Evolutionary conservation across 30 jellyfish, hydroid and myxozoan species (phyloP).

Genomic region (Morbakka virulenta): DNA sequence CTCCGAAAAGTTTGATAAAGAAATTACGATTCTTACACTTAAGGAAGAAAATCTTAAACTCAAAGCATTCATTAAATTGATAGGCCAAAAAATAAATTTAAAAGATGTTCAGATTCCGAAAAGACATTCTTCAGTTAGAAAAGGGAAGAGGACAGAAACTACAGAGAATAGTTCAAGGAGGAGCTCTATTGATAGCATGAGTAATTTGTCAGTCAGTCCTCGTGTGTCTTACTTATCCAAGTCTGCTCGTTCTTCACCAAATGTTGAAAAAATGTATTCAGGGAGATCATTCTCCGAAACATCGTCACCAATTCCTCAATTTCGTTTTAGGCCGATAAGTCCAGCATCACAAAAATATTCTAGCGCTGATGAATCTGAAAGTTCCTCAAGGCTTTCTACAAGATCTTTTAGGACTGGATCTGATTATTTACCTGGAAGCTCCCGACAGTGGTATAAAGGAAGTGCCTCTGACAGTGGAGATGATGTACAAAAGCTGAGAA

Average conservation of each 20-base stretch:
- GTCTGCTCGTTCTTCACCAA: neutral
- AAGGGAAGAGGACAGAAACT: neutral
- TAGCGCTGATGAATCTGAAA: neutral
- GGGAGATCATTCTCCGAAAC: neutral
- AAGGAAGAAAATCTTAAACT: constrained; percentile 39
- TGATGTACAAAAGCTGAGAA: too few relatives aligned
- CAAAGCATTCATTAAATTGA: constrained; percentile 17
- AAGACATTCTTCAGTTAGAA: neutral
- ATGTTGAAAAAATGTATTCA: neutral
- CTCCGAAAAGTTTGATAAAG: constrained; percentile 7
- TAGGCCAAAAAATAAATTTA: neutral
- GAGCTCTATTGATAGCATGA: neutral
- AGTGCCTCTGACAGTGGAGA: too few relatives aligned
- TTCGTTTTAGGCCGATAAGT: neutral
- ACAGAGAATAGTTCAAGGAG: neutral
- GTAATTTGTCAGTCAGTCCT: neutral
- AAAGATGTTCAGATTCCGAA: neutral
- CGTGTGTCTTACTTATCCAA: neutral
- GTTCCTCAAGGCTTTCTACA: neutral
- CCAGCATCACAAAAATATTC: neutral
- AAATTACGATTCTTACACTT: constrained; percentile 10
- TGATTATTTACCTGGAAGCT: neutral
- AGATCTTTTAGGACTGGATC: neutral
- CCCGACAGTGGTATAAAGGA: too few relatives aligned
- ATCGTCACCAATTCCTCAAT: neutral